Evolutionary conservation across 2,113 vertebrate species (phyloP).

Genomic region (Salvelinus sp.): DNA sequence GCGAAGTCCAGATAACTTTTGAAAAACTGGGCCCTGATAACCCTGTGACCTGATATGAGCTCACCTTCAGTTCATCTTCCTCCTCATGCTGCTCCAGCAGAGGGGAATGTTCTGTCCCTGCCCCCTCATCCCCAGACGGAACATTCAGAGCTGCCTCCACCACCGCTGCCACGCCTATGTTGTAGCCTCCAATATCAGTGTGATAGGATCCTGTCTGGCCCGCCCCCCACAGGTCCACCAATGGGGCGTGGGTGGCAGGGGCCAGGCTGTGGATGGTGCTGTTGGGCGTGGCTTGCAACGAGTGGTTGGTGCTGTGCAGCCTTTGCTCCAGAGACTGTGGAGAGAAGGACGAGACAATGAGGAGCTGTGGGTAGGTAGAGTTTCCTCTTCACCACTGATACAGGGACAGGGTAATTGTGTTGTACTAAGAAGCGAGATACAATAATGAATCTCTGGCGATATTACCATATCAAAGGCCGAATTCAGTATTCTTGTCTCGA

Average conservation of each 20-base stretch:
- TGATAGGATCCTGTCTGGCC: slow-evolving; percentile 78
- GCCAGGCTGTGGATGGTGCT: slow-evolving; percentile 80
- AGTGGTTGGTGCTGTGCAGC: slow-evolving; percentile 76
- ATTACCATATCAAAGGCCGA: too few relatives aligned
- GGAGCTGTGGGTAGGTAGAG: background rate
- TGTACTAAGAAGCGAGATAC: too few relatives aligned
- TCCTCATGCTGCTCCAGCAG: slow-evolving; percentile 81
- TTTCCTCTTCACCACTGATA: too few relatives aligned
- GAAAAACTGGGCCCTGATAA: background rate
- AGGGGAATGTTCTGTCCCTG: slow-evolving; percentile 82
- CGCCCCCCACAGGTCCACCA: slow-evolving; percentile 86
- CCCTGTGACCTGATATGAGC: slow-evolving; percentile 16
- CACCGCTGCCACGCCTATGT: slow-evolving; percentile 73
- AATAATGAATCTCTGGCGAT: too few relatives aligned
- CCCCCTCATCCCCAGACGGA: slow-evolving; percentile 66
- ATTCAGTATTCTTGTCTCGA: too few relatives aligned
- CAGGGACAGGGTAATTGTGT: too few relatives aligned
- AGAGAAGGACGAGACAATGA: slow-evolving; percentile 9
- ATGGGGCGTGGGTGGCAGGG: slow-evolving; percentile 76
- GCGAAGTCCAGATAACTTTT: too few relatives aligned
- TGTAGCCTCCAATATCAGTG: slow-evolving; percentile 75
- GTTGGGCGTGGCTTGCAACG: slow-evolving; percentile 79
- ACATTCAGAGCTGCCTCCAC: slow-evolving; percentile 75
- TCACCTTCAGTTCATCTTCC: slow-evolving; percentile 76
- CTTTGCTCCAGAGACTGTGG: slow-evolving; percentile 71